Conservation (phyloP, 2,888 invertebrate species). For the Tribolium freemani region DNA sequence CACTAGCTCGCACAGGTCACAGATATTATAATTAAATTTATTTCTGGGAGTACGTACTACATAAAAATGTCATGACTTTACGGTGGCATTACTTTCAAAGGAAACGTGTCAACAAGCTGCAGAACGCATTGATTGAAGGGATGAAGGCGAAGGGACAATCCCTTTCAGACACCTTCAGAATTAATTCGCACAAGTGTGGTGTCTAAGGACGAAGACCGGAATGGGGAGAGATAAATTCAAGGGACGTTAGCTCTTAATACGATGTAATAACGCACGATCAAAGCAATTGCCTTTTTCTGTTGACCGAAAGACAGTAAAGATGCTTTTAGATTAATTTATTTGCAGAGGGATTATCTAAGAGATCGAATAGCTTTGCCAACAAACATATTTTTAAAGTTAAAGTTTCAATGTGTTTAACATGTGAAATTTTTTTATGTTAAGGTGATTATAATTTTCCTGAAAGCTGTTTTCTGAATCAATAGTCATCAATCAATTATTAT, state of each 20-base stretch:
- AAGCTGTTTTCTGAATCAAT: too few species aligned
- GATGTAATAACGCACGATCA: background rate
- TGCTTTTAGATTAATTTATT: too few species aligned
- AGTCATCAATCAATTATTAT: too few species aligned
- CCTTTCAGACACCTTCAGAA: background rate
- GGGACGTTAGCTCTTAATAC: background rate
- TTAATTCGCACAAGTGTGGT: background rate
- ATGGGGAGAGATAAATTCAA: background rate
- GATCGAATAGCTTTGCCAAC: too few species aligned
- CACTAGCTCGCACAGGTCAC: constrained; percentile 49
- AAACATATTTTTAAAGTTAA: too few species aligned
- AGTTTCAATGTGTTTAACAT: too few species aligned
- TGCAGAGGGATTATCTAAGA: too few species aligned
- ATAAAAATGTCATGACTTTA: constrained; percentile 59
- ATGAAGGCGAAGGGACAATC: background rate
- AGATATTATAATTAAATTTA: constrained; percentile 56
- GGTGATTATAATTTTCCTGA: too few species aligned
- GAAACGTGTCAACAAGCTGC: background rate
- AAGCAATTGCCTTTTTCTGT: background rate
- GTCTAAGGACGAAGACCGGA: background rate
- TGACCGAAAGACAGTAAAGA: too few species aligned
- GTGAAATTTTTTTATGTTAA: too few species aligned
- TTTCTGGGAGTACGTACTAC: constrained; percentile 48
- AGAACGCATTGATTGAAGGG: background rate
- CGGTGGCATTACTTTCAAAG: constrained; percentile 50